These are phyloP conservation scores for Ecliptopera silaceata DNA, from an alignment of 2,888 invertebrate species.

Conservation along the genomic window DNA sequence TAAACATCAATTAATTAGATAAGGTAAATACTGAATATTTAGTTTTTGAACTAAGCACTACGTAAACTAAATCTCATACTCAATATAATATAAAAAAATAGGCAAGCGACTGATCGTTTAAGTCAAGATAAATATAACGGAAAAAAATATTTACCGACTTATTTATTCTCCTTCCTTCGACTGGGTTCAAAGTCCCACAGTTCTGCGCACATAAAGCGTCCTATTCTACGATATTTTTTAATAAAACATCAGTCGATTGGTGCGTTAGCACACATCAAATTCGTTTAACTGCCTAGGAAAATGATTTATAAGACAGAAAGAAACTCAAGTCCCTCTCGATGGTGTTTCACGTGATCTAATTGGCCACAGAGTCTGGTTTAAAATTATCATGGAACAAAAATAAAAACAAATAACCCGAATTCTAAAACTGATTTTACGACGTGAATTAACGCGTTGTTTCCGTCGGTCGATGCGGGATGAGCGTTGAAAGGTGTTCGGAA, in stretches of 20 bases:
- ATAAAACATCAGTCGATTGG: neutral
- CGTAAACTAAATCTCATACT: no score
- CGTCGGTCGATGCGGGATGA: slow-evolving; percentile 80
- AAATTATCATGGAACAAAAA: slow-evolving; percentile 81
- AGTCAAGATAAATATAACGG: no score
- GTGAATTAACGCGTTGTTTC: slow-evolving; percentile 83
- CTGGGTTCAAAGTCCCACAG: neutral
- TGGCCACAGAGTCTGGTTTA: slow-evolving; percentile 75
- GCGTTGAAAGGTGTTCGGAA: slow-evolving; percentile 81
- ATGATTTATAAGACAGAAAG: slow-evolving; percentile 14
- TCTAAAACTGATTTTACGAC: slow-evolving; percentile 83
- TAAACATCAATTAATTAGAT: no score
- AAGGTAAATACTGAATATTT: no score
- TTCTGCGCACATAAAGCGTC: neutral
- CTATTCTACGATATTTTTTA: neutral
- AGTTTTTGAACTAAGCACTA: no score
- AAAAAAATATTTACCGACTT: no score
- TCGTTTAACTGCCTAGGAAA: slow-evolving; percentile 11
- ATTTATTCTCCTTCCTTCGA: no score
- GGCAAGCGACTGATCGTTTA: no score
- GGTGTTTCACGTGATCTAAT: slow-evolving; percentile 75
- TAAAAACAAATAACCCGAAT: slow-evolving; percentile 83
- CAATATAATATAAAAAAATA: no score
- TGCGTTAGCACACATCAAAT: slow-evolving; percentile 3
- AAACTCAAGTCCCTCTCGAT: slow-evolving; percentile 40